Conservation (phyloP, 2,888 invertebrate genomes). For the Chromoteleia sp. region DNA sequence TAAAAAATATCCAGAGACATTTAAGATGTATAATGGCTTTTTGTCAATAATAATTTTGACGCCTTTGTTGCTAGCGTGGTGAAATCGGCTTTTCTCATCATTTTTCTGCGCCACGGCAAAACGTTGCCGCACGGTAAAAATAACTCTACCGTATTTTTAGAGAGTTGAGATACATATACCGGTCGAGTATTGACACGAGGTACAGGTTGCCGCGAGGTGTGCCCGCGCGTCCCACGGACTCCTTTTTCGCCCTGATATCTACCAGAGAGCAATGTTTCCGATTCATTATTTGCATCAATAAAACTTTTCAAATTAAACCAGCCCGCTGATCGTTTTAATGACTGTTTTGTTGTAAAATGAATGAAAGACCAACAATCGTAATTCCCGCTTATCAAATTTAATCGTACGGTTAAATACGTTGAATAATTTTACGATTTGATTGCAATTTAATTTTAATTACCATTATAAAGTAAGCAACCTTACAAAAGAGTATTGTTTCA, state of each 20-base stretch:
- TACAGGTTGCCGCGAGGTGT: constrained; percentile 69
- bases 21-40: constrained; percentile 53
- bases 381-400: no score
- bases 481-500: no score
- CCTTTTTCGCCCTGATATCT: constrained; percentile 20
- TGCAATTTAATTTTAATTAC: no score
- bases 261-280: no score
- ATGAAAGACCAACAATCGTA: no score
- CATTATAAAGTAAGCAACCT: no score
- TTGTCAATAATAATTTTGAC: constrained; percentile 63
- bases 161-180: constrained; percentile 73
- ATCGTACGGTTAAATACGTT: no score
- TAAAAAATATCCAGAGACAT: constrained; percentile 31
- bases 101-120: constrained; percentile 73
- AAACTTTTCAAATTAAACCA: no score
- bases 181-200: constrained; percentile 71
- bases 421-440: no score
- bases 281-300: no score
- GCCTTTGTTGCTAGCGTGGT: constrained; percentile 59
- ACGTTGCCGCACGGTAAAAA: constrained; percentile 77
- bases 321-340: no score
- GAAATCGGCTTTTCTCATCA: constrained; percentile 67
- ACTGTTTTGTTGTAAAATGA: no score
- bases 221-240: constrained; percentile 27
- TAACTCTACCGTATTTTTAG: constrained; percentile 81